Conservation (phyloP, 1,140 invertebrate species). For the Pemphigus obesinymphae region DNA sequence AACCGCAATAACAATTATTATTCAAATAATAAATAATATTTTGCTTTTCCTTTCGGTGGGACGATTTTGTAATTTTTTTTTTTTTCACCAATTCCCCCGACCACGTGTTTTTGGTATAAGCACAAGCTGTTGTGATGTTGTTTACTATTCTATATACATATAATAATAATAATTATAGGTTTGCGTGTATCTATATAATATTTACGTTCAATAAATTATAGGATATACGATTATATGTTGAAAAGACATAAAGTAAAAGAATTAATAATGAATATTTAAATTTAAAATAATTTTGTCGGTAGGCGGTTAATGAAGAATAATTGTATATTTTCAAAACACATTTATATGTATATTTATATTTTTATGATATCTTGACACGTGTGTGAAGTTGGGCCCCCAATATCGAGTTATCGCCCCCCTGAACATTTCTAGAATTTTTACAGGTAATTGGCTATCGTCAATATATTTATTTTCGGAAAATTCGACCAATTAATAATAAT, state of each 20-base stretch:
- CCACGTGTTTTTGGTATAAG: background rate
- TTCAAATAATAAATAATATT: background rate
- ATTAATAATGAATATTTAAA: background rate
- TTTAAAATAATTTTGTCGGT: background rate
- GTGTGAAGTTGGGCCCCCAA: no score
- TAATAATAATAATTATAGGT: background rate
- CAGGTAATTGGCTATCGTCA: no score
- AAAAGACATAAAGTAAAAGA: background rate
- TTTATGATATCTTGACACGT: background rate
- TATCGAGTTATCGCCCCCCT: no score
- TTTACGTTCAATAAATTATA: background rate
- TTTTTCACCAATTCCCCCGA: background rate
- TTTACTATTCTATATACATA: background rate
- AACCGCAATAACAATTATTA: no score
- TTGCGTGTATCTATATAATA: background rate
- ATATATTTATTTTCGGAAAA: background rate
- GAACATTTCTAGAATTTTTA: no score
- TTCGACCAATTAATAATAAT: background rate
- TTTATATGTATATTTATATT: background rate
- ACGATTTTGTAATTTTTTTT: background rate
- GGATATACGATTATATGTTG: no score
- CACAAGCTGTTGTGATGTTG: background rate
- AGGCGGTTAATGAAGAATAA: background rate
- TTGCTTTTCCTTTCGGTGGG: background rate
- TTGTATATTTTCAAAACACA: background rate